phyloP scores from a whole-genome alignment of 2,888 invertebrate species.

The Selenia dentaria region DNA sequence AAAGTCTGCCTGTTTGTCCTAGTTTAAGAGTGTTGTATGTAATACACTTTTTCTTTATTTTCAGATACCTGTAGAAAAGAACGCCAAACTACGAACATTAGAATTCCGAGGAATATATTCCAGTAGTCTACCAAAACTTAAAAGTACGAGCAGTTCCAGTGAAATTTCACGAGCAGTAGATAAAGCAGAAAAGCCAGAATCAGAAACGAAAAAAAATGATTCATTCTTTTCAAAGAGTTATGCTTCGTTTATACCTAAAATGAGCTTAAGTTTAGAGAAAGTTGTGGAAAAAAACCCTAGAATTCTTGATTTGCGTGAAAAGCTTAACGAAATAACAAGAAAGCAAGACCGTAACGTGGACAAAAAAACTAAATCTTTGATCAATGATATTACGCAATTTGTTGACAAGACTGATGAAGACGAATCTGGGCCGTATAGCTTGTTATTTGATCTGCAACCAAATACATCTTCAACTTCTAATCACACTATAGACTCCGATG shows the following conservation, averaged over 20 bases:
- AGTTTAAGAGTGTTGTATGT: too few relatives aligned
- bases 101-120: conserved; percentile 66
- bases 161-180: conserved; percentile 51
- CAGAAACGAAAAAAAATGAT: conserved; percentile 56
- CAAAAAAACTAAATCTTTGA: conserved; percentile 69
- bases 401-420: conserved; percentile 74
- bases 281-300: conserved; percentile 73
- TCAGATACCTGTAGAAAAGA: conserved; percentile 77
- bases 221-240: conserved; percentile 63
- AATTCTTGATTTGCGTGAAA: conserved; percentile 75
- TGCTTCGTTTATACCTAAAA: conserved; percentile 74
- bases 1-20: too few relatives aligned
- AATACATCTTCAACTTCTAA: conserved; percentile 65
- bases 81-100: conserved; percentile 71
- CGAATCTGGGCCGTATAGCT: conserved; percentile 86
- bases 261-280: conserved; percentile 72
- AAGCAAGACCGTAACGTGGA: conserved; percentile 72
- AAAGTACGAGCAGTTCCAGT: conserved; percentile 48
- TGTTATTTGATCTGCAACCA: conserved; percentile 81
- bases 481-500: conserved; percentile 44
- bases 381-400: conserved; percentile 74
- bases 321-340: conserved; percentile 74
- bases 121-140: conserved; percentile 58
- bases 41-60: conserved; percentile 55
- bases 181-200: conserved; percentile 44